Evolutionary conservation across 2,888 invertebrate genomes (phyloP).

Genomic region (Thymelicus lineola): DNA sequence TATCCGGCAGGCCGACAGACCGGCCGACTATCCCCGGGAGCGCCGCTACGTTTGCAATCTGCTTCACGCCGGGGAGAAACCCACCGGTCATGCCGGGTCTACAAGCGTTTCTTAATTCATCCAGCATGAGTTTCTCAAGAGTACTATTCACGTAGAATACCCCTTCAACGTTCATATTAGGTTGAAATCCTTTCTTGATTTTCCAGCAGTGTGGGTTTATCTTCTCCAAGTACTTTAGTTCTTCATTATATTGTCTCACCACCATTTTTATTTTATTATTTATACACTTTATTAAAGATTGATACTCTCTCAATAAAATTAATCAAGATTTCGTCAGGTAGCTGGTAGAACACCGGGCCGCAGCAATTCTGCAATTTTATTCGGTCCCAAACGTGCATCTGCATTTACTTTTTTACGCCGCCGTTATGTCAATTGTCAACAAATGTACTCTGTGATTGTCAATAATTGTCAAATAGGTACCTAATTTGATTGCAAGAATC

Average conservation of each 20-base stretch:
- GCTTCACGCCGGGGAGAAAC: constrained; percentile 99
- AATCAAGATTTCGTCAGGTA: too few species aligned
- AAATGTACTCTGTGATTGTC: too few species aligned
- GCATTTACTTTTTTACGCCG: too few species aligned
- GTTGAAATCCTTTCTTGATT: constrained; percentile 99
- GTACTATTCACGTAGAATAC: constrained; percentile 97
- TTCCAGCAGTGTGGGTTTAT: constrained; percentile 93
- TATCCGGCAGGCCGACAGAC: constrained; percentile 97
- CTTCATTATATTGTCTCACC: constrained; percentile 96
- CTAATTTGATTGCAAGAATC: too few species aligned
- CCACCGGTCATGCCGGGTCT: constrained; percentile 96
- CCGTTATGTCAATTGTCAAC: too few species aligned
- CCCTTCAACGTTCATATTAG: constrained; percentile 99
- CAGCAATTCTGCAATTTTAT: too few species aligned
- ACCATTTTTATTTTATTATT: constrained; percentile 86
- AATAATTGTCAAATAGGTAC: too few species aligned
- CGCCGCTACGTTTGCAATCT: constrained; percentile 99
- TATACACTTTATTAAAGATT: background rate
- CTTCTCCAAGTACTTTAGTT: constrained; percentile 96
- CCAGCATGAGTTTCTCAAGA: constrained; percentile 98
- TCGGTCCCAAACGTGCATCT: too few species aligned
- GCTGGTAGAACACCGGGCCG: too few species aligned
- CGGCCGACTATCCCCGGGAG: constrained; percentile 97
- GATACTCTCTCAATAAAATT: background rate
- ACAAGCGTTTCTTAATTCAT: constrained; percentile 96